A percentile compares a stretch with the other conserved stretches of the same genome.
phyloP scores from a whole-genome alignment of 2,888 invertebrate genomes.

The Lottia gigantea region DNA sequence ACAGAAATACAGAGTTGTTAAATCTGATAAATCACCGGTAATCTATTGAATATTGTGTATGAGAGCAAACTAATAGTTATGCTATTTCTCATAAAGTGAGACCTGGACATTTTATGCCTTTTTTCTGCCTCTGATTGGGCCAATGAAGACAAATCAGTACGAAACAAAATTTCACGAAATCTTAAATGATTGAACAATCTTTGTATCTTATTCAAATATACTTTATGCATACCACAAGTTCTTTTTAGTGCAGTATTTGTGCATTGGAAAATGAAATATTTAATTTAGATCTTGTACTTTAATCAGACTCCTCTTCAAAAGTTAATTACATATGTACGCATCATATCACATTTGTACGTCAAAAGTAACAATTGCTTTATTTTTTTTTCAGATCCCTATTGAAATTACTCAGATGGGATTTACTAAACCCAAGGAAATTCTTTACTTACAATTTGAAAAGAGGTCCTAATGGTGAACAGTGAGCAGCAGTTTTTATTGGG shows the following conservation, averaged over 20 bases:
- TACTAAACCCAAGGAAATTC: neutral
- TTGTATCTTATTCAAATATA: too few relatives aligned
- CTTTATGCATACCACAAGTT: too few relatives aligned
- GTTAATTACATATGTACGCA: neutral
- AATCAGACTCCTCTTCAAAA: neutral
- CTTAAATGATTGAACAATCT: too few relatives aligned
- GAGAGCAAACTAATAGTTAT: too few relatives aligned
- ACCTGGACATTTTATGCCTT: neutral
- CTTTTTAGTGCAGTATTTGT: too few relatives aligned
- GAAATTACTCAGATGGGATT: neutral
- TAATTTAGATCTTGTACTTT: too few relatives aligned
- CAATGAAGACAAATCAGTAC: neutral
- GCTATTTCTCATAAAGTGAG: neutral
- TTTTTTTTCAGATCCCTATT: neutral
- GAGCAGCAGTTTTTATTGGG: neutral
- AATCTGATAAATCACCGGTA: conserved; percentile 32
- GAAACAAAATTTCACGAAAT: too few relatives aligned
- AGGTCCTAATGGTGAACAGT: neutral
- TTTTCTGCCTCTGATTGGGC: too few relatives aligned
- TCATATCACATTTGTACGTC: too few relatives aligned
- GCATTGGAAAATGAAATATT: too few relatives aligned
- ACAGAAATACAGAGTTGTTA: conserved; percentile 33
- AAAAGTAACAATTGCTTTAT: neutral
- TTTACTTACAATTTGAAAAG: neutral
- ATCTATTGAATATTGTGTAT: neutral